Percentiles rank a stretch among this genome's conserved stretches.
Evolutionary conservation across 2,888 invertebrate genomes (phyloP).

Genomic region (Anorthoa munda): DNA sequence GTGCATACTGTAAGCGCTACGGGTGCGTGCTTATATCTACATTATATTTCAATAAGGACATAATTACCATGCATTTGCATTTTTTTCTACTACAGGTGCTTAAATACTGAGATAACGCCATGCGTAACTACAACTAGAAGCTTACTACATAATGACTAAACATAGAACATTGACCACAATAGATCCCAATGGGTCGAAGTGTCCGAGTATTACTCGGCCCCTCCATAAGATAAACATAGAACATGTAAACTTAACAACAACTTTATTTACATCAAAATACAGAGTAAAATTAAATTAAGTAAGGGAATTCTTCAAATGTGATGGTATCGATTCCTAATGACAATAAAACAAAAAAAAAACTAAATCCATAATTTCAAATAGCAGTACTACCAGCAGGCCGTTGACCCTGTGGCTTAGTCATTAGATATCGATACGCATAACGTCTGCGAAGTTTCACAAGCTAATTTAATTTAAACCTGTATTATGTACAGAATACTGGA

Average conservation of each 20-base stretch:
- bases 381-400: no score
- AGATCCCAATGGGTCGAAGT: no score
- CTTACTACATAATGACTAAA: conserved; percentile 4
- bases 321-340: no score
- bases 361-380: no score
- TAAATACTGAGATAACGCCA: neutral
- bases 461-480: no score
- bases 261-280: neutral
- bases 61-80: conserved; percentile 47
- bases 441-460: no score
- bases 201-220: no score
- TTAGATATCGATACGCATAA: no score
- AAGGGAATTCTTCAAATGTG: no score
- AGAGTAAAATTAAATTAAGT: neutral
- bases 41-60: conserved; percentile 6
- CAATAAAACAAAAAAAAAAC: no score
- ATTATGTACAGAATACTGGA: neutral
- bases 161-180: conserved; percentile 26
- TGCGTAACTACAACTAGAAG: conserved; percentile 16
- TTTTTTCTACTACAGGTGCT: neutral
- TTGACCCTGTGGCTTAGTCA: no score
- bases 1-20: conserved; percentile 71
- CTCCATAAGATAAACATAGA: neutral
- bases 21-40: conserved; percentile 57
- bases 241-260: conserved; percentile 15